phyloP scores from a whole-genome alignment of 2,888 invertebrate genomes.

The Peribatodes rhomboidaria region DNA sequence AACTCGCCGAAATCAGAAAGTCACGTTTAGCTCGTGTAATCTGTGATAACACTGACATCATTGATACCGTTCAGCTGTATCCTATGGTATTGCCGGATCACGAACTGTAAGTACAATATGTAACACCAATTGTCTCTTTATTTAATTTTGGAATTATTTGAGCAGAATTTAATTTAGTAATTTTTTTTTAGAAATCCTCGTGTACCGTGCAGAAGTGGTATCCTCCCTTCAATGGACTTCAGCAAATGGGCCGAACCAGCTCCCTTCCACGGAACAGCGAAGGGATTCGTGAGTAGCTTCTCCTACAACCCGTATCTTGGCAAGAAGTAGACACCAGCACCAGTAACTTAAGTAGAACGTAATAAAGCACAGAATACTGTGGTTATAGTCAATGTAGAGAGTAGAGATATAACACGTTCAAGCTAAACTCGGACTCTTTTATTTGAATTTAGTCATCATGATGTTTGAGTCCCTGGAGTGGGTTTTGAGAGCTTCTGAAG shows the following conservation, averaged over 20 bases:
- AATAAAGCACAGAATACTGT: slow-evolving; percentile 33
- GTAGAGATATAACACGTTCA: slow-evolving; percentile 41
- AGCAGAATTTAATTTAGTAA: background rate
- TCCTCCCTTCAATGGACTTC: slow-evolving; percentile 95
- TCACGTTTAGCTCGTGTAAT: slow-evolving; percentile 93
- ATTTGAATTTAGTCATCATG: slow-evolving; percentile 38
- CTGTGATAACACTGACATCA: slow-evolving; percentile 97
- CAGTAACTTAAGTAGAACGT: slow-evolving; percentile 50
- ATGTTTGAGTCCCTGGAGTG: slow-evolving; percentile 30
- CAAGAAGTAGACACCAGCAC: slow-evolving; percentile 77
- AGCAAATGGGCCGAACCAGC: slow-evolving; percentile 95
- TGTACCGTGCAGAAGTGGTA: slow-evolving; percentile 95
- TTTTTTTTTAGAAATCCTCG: slow-evolving; percentile 92
- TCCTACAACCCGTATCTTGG: slow-evolving; percentile 82
- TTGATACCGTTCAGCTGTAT: slow-evolving; percentile 96
- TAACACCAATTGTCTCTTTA: too few relatives aligned
- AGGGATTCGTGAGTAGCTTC: slow-evolving; percentile 90
- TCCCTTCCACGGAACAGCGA: slow-evolving; percentile 73
- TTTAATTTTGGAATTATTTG: too few relatives aligned
- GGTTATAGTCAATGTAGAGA: slow-evolving; percentile 47
- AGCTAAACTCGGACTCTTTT: slow-evolving; percentile 35
- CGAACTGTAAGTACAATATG: slow-evolving; percentile 96
- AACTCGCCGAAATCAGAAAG: slow-evolving; percentile 94
- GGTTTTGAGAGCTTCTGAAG: slow-evolving; percentile 18
- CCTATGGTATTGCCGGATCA: slow-evolving; percentile 97